Conservation (phyloP, 2,888 invertebrate species). For the Pristionchus fissidentatus region DNA sequence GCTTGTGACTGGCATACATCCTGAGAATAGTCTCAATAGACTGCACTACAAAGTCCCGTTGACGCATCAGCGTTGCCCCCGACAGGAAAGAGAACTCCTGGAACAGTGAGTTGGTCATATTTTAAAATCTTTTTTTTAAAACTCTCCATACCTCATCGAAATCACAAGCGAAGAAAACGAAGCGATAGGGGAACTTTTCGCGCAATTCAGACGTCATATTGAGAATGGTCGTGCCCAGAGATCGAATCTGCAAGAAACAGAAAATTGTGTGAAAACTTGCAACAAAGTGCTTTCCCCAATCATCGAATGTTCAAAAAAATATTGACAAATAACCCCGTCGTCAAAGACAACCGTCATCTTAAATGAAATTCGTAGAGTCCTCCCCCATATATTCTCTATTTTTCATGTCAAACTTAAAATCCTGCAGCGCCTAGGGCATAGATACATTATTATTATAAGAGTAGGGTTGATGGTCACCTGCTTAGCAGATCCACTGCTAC, state of each 20-base stretch:
- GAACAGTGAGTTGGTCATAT: slow-evolving; percentile 38
- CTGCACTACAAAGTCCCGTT: slow-evolving; percentile 84
- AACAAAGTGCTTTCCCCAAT: no score
- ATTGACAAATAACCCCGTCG: no score
- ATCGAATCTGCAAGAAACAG: slow-evolving; percentile 84
- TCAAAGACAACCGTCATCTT: no score
- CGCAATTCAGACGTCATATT: slow-evolving; percentile 83
- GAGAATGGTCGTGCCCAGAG: slow-evolving; percentile 81
- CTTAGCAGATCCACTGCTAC: slow-evolving; percentile 93
- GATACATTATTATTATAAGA: no score
- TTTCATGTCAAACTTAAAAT: background rate
- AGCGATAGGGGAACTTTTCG: slow-evolving; percentile 88
- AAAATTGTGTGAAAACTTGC: no score
- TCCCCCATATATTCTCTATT: background rate
- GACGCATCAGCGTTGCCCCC: slow-evolving; percentile 86
- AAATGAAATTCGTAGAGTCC: no score
- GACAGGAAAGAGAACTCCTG: slow-evolving; percentile 88
- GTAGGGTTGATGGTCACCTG: slow-evolving; percentile 46
- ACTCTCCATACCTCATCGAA: slow-evolving; percentile 84
- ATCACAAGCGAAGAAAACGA: slow-evolving; percentile 91
- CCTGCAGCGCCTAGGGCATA: no score
- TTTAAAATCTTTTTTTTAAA: background rate
- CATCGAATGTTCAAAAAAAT: no score
- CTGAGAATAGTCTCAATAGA: slow-evolving; percentile 82
- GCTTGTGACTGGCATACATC: slow-evolving; percentile 38